phyloP scores from a whole-genome alignment of 2,113 vertebrate species.

The Ancistrus triradiatus region DNA sequence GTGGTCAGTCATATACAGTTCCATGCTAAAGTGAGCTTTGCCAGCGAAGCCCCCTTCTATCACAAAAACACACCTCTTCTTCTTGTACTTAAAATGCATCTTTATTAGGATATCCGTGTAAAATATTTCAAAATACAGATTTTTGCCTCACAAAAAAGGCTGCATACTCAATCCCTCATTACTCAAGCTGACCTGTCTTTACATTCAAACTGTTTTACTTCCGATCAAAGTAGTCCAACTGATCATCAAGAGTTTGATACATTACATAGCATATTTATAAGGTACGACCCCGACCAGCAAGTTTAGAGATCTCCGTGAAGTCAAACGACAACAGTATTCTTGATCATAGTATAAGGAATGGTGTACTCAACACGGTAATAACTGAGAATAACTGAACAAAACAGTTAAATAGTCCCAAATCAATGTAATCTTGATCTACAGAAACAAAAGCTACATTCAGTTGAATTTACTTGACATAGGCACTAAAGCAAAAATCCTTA shows the following conservation, averaged over 20 bases:
- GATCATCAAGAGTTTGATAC: conserved; percentile 71
- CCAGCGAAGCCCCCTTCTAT: not conserved
- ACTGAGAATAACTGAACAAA: conserved; percentile 34
- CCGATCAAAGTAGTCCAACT: conserved; percentile 93
- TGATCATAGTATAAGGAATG: conserved; percentile 49
- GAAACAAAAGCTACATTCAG: conserved; percentile 84
- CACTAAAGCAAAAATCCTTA: conserved; percentile 84
- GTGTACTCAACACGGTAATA: conserved; percentile 47
- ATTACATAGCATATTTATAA: conserved; percentile 82
- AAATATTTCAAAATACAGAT: conserved; percentile 88
- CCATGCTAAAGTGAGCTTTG: conserved; percentile 3
- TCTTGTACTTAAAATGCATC: conserved; percentile 60
- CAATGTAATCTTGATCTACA: conserved; percentile 37
- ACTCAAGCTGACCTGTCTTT: conserved; percentile 85
- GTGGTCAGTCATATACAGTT: conserved; percentile 30
- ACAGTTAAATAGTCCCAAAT: conserved; percentile 67
- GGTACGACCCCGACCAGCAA: conserved; percentile 80
- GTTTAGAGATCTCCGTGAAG: conserved; percentile 67
- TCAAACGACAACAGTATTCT: conserved; percentile 29
- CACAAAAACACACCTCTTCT: not conserved
- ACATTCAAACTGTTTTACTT: conserved; percentile 98
- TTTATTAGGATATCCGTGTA: conserved; percentile 99
- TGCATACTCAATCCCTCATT: conserved; percentile 90
- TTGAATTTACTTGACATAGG: conserved; percentile 68
- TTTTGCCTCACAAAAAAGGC: conserved; percentile 90